phyloP scores from a whole-genome alignment of 2,888 invertebrate species.

The Volucella bombylans region DNA sequence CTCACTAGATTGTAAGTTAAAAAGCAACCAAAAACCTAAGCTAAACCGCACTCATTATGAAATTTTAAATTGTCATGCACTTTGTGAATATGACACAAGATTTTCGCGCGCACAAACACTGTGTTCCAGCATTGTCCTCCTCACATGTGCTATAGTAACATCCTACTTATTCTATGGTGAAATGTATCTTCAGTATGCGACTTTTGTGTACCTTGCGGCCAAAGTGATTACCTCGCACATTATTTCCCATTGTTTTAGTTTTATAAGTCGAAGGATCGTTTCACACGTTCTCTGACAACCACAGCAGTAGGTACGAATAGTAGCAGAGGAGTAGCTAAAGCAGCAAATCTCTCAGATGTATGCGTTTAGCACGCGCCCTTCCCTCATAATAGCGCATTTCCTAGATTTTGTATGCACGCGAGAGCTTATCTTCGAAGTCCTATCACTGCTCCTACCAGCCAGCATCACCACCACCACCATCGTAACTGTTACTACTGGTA shows the following conservation, averaged over 20 bases:
- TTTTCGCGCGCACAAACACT: constrained; percentile 8
- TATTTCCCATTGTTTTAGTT: constrained; percentile 74
- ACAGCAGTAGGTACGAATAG: constrained; percentile 46
- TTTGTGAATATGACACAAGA: constrained; percentile 72
- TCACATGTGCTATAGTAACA: not conserved
- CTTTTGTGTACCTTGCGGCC: constrained; percentile 74
- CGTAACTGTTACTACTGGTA: constrained; percentile 24
- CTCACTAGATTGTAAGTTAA: not conserved
- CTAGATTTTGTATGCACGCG: constrained; percentile 73
- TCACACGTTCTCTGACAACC: constrained; percentile 74
- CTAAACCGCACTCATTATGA: constrained; percentile 72
- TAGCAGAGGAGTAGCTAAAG: constrained; percentile 35
- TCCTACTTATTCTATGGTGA: constrained; percentile 48
- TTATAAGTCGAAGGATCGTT: constrained; percentile 73
- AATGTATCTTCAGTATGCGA: constrained; percentile 68
- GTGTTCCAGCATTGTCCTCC: not conserved
- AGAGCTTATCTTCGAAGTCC: constrained; percentile 66
- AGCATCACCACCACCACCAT: not conserved
- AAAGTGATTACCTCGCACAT: constrained; percentile 74
- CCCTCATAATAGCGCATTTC: constrained; percentile 71
- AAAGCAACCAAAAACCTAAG: constrained; percentile 57
- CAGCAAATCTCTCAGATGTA: constrained; percentile 72
- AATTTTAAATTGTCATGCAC: constrained; percentile 73
- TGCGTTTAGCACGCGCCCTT: constrained; percentile 74
- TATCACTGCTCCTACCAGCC: constrained; percentile 43